Evolutionary conservation across 2,113 vertebrate genomes (phyloP).

Genomic region (Ginglymostoma cirratum): DNA sequence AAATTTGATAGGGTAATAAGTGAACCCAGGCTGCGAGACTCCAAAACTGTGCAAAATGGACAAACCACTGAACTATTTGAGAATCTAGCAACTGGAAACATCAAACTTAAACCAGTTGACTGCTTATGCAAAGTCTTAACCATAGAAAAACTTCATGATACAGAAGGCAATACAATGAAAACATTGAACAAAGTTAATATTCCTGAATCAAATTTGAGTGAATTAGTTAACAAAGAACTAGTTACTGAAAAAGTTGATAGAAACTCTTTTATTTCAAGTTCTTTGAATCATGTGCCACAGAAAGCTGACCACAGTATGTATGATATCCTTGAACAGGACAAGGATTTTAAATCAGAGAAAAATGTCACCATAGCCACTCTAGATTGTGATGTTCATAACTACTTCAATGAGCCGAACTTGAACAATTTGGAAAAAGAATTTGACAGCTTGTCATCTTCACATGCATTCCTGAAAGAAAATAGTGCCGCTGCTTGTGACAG

Average conservation of each 20-base stretch:
- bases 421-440: background rate
- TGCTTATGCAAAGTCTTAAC: background rate
- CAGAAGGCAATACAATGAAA: background rate
- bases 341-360: background rate
- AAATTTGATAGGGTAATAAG: background rate
- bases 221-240: background rate
- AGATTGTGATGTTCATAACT: background rate
- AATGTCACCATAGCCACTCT: background rate
- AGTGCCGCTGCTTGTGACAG: background rate
- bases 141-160: background rate
- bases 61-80: background rate
- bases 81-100: background rate
- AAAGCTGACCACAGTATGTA: background rate
- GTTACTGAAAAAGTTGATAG: background rate
- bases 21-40: background rate
- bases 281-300: background rate
- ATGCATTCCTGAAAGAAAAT: background rate
- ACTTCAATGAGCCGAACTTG: constrained; percentile 32
- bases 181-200: background rate
- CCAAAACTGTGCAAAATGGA: background rate
- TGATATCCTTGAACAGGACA: background rate
- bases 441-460: background rate
- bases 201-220: background rate
- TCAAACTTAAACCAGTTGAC: background rate
- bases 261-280: background rate